Percentiles rank a stretch among this genome's conserved stretches.
Conservation (phyloP, 92 coral and sea anemone genomes). For the Epizoanthus rinbou region DNA sequence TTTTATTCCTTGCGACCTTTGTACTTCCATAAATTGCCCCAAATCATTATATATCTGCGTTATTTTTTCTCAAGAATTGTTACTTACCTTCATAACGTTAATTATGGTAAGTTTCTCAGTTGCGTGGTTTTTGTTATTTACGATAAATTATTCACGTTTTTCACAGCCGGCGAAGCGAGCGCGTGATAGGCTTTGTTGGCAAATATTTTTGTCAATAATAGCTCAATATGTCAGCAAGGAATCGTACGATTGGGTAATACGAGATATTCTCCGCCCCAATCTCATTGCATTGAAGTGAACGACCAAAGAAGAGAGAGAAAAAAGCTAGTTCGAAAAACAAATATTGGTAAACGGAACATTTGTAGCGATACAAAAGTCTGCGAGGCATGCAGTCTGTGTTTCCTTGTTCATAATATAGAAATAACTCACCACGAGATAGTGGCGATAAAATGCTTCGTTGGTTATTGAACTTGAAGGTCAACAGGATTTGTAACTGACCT, state of each 20-base stretch:
- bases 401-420: background rate
- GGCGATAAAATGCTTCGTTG: slow-evolving; percentile 5
- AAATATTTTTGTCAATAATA: background rate
- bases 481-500: slow-evolving; percentile 4
- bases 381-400: background rate
- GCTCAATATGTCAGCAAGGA: slow-evolving; percentile 28
- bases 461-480: slow-evolving; percentile 1
- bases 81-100: background rate
- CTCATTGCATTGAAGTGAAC: background rate
- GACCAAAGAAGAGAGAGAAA: background rate
- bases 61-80: background rate
- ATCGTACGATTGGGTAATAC: slow-evolving; percentile 43
- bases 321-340: background rate
- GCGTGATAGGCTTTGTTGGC: slow-evolving; percentile 1
- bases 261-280: slow-evolving; percentile 39
- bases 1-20: slow-evolving; percentile 13
- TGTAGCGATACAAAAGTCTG: background rate
- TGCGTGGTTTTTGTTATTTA: background rate
- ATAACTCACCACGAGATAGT: slow-evolving; percentile 16
- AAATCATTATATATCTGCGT: background rate
- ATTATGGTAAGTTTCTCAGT: background rate
- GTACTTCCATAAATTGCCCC: slow-evolving; percentile 10
- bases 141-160: slow-evolving; percentile 30
- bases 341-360: background rate
- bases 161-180: slow-evolving; percentile 11